Percentiles rank a stretch among this genome's conserved stretches.
These are phyloP conservation scores for Rallus limicola DNA, from an alignment of 2,113 vertebrate species.

Conservation along the genomic window DNA sequence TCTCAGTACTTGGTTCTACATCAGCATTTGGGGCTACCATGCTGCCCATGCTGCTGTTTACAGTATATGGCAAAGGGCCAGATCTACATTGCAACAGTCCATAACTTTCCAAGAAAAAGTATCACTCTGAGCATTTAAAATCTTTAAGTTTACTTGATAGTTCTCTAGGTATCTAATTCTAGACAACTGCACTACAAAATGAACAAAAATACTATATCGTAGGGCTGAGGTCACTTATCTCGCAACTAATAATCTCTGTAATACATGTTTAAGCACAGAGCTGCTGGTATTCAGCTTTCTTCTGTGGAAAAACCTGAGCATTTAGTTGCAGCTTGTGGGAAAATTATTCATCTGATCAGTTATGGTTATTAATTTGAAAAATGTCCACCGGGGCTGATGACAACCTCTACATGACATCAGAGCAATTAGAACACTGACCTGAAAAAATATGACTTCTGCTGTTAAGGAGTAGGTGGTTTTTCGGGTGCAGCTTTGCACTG, in stretches of 20 bases:
- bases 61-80: not conserved
- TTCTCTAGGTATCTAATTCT: not conserved
- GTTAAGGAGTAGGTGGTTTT: not conserved
- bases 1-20: not conserved
- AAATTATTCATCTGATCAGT: not conserved
- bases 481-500: not conserved
- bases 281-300: not conserved
- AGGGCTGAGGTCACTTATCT: not conserved
- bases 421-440: not conserved
- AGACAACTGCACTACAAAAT: not conserved
- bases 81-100: not conserved
- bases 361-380: not conserved
- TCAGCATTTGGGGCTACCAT: not conserved
- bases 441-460: not conserved
- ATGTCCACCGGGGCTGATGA: not conserved
- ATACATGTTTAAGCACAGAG: not conserved
- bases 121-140: not conserved
- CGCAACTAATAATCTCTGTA: not conserved
- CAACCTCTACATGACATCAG: not conserved
- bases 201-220: not conserved
- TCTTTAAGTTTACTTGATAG: not conserved
- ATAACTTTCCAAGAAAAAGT: not conserved
- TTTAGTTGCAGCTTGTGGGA: not conserved
- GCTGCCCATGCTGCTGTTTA: not conserved
- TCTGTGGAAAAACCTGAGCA: not conserved